Evolutionary conservation across 2,113 vertebrate genomes (phyloP).

Genomic region (Pangasianodon gigas): DNA sequence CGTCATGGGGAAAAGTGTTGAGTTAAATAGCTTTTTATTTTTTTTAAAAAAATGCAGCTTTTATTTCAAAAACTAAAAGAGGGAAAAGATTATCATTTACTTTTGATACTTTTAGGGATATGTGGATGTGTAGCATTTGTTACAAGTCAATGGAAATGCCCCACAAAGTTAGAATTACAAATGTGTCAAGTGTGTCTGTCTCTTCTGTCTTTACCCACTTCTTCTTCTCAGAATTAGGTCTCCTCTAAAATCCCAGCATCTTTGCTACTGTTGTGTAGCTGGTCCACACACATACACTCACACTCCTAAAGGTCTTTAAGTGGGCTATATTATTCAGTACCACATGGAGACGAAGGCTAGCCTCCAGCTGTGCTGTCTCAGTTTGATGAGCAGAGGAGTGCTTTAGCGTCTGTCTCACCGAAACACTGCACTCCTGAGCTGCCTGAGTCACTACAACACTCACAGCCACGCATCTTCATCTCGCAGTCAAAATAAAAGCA

Average conservation of each 20-base stretch:
- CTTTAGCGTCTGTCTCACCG: slow-evolving; percentile 24
- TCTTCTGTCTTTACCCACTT: neutral
- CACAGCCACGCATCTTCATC: slow-evolving; percentile 5
- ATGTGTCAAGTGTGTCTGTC: neutral
- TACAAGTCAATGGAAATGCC: neutral
- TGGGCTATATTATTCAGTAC: slow-evolving; percentile 30
- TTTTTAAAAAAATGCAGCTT: too few relatives aligned
- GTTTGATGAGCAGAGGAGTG: slow-evolving; percentile 28
- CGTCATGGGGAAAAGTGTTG: neutral
- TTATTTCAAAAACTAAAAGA: neutral
- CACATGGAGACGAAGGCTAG: slow-evolving; percentile 13
- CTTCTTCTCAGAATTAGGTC: neutral
- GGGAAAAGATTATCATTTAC: neutral
- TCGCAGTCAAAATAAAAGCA: slow-evolving; percentile 38
- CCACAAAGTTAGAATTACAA: neutral
- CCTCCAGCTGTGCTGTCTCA: slow-evolving; percentile 46
- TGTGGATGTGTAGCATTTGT: neutral
- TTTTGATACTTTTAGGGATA: neutral
- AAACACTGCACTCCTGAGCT: slow-evolving; percentile 19
- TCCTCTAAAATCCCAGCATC: neutral
- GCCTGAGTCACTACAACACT: slow-evolving; percentile 31
- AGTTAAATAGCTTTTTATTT: neutral
- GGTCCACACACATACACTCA: neutral
- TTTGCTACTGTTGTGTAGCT: neutral
- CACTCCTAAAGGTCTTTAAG: slow-evolving; percentile 28